Percentiles rank a stretch among this genome's conserved stretches.
Conservation (phyloP, 2,113 vertebrate genomes). For the Pagrus major region DNA sequence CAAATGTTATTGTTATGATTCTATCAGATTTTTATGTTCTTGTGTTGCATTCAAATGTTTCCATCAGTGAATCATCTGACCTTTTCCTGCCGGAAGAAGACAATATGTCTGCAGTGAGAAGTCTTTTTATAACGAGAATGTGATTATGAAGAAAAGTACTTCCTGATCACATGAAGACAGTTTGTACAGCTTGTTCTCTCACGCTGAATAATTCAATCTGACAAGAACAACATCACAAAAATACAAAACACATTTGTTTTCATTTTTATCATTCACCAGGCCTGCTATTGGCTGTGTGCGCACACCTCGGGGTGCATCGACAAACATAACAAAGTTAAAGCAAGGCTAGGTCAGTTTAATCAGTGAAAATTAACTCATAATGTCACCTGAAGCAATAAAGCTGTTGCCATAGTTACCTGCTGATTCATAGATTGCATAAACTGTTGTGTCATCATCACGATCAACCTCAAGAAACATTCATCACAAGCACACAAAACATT, state of each 20-base stretch:
- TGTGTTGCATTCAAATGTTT: too few relatives aligned
- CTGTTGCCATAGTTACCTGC: background rate
- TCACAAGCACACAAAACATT: too few relatives aligned
- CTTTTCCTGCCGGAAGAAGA: too few relatives aligned
- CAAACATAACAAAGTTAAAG: too few relatives aligned
- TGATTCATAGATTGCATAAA: background rate
- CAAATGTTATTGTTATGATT: too few relatives aligned
- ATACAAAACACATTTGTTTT: background rate
- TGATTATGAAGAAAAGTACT: background rate
- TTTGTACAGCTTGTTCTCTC: background rate
- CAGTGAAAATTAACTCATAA: background rate
- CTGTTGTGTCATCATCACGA: background rate
- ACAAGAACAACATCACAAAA: background rate
- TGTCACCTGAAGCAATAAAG: background rate
- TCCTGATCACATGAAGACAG: background rate
- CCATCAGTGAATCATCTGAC: too few relatives aligned
- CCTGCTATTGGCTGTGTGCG: too few relatives aligned
- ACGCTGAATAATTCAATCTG: background rate
- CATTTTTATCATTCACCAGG: background rate
- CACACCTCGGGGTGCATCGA: too few relatives aligned
- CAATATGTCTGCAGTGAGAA: too few relatives aligned
- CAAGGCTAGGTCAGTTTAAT: background rate
- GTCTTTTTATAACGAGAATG: background rate
- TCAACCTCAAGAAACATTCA: too few relatives aligned
- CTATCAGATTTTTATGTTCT: too few relatives aligned